A percentile compares a stretch with the other conserved stretches of the same genome.
phyloP scores from a whole-genome alignment of 2,888 invertebrate genomes.

The Ormyrus thymus region DNA sequence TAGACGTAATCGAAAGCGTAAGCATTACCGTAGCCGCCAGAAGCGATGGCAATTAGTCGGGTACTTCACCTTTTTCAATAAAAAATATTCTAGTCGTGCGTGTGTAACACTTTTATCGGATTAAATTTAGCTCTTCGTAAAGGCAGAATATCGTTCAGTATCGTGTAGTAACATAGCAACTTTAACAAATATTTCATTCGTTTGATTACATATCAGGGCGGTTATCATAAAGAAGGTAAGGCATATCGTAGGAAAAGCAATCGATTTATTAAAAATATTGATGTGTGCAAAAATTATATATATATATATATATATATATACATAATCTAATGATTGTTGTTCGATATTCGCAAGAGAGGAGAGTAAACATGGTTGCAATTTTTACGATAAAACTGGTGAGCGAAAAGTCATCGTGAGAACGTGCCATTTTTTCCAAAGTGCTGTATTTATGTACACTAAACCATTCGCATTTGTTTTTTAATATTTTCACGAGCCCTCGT shows the following conservation, averaged over 20 bases:
- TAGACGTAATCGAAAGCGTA: no score
- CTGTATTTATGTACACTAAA: constrained; percentile 5
- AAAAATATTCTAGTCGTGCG: constrained; percentile 6
- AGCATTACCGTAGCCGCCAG: no score
- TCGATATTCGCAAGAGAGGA: constrained; percentile 13
- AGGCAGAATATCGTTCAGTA: not conserved
- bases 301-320: constrained; percentile 13
- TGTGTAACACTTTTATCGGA: constrained; percentile 4
- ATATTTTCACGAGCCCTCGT: not conserved
- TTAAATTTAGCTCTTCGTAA: constrained; percentile 3
- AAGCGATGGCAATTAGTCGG: not conserved
- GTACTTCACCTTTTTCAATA: not conserved
- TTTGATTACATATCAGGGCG: not conserved
- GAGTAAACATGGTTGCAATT: not conserved
- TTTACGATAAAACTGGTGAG: constrained; percentile 16
- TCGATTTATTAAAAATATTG: not conserved
- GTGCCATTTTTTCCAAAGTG: constrained; percentile 57
- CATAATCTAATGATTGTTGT: constrained; percentile 18
- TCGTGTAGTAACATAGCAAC: no score
- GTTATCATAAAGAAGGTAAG: not conserved
- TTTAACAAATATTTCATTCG: not conserved
- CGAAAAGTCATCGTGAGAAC: constrained; percentile 52
- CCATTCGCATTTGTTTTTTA: no score
- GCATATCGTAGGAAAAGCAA: constrained; percentile 4
- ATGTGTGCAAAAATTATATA: constrained; percentile 15